phyloP scores from a whole-genome alignment of 2,888 invertebrate genomes.

The Drosophila niveifrons region DNA sequence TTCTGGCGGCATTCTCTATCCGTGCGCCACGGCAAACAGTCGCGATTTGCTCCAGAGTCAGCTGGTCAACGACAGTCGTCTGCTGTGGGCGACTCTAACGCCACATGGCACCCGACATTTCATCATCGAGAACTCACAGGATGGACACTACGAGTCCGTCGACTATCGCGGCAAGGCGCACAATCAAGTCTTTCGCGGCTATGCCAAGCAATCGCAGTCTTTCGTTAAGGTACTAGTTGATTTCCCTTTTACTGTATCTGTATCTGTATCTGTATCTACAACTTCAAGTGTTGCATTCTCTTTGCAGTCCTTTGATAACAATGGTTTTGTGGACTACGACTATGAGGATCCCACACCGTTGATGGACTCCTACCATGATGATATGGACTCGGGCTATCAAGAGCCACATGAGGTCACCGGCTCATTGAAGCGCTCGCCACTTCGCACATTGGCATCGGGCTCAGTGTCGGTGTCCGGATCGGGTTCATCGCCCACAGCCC shows the following conservation, averaged over 20 bases:
- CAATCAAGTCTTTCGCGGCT: constrained; percentile 79
- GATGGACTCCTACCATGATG: constrained; percentile 90
- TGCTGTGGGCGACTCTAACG: constrained; percentile 94
- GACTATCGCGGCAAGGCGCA: constrained; percentile 86
- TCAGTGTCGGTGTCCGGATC: background rate
- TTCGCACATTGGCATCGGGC: constrained; percentile 88
- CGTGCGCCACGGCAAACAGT: constrained; percentile 86
- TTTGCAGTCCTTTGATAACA: constrained; percentile 88
- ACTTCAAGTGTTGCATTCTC: background rate
- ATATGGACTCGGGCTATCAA: constrained; percentile 87
- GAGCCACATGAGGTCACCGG: constrained; percentile 85
- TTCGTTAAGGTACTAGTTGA: constrained; percentile 80
- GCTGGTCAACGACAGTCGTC: constrained; percentile 88
- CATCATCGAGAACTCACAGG: constrained; percentile 86
- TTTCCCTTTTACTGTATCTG: no score
- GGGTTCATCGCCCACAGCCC: constrained; percentile 90
- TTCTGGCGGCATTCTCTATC: constrained; percentile 88
- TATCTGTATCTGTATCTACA: no score
- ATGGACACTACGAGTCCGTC: constrained; percentile 91
- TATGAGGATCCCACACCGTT: constrained; percentile 92
- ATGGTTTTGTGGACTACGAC: constrained; percentile 92
- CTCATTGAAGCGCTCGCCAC: constrained; percentile 82
- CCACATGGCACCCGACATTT: constrained; percentile 93
- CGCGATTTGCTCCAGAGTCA: constrained; percentile 85
- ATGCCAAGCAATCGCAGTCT: constrained; percentile 79